Evolutionary conservation across 1,140 invertebrate genomes (phyloP), one percentile per base, ranked within the genome.

Genomic region (Scaptomyza pallida): DNA sequence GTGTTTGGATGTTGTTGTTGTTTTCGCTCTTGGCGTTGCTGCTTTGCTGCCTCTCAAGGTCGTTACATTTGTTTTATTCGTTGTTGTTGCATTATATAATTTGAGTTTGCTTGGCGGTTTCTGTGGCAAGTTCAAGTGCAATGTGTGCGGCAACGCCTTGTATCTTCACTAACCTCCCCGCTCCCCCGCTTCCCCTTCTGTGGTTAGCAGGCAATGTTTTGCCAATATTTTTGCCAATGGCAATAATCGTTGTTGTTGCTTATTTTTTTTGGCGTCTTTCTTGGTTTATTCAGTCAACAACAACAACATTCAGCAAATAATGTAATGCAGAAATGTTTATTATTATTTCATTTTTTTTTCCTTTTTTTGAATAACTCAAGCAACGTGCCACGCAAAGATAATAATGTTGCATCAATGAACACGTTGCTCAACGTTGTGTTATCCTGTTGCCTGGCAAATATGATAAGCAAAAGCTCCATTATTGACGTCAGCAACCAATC

Each of bases 61-160:
- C 81, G 69, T 86, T 86, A 88, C 77, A 86, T 86, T 86, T 72
- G 82, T 86, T 79, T 86, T 86, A 78, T 85, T 81, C 72, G 54
- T 75, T 57, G 51, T 43, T 64, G 62, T 79, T 74, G 44, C 77
- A 74, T 86, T 86, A 86, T 88, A 86, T 86, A 86, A 86, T 88
- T 77, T 64, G 63, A 73, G 80, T 54, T n/a, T 82, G 70, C 57
- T 74, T 78, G 55, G 51, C 75, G 61, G 70, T 57, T 64, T 78
- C 77, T 82, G 79, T 63, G 71, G 79, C 82, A 86, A 86, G 82
- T 86, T 86, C 82, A 86, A 86, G 82, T 88, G 78, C 82, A 86
- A 62, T 72, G 71, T 70, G 70, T 59, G n/a, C n/a, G 63, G 57
- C 62, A 50, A 33, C 21, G n/a, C 13, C 19, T 10, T 26, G 5